Conservation (phyloP, 2,113 vertebrate species). For the Chionomys nivalis region DNA sequence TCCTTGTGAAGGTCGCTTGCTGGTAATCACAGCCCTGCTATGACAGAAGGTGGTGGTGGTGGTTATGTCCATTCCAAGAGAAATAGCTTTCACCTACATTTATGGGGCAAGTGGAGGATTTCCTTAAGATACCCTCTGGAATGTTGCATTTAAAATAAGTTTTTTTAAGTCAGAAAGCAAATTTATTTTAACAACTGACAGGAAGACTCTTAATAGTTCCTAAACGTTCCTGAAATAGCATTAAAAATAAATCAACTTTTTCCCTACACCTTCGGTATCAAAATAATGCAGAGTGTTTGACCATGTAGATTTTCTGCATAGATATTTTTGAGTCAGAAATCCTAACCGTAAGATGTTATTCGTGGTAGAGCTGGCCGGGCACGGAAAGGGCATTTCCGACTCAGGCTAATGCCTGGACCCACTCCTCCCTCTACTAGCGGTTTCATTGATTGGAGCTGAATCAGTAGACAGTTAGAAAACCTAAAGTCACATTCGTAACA, state of each 20-base stretch:
- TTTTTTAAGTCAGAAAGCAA: constrained; percentile 3
- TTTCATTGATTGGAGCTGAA: constrained; percentile 47
- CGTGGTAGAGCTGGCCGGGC: constrained; percentile 52
- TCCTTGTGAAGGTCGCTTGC: neutral
- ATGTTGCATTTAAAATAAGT: neutral
- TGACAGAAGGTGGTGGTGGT: neutral
- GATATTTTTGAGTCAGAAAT: constrained; percentile 41
- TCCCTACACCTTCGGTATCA: neutral
- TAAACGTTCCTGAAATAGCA: constrained; percentile 31
- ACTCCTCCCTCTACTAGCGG: constrained; percentile 35
- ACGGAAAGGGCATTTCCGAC: constrained; percentile 38
- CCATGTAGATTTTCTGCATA: constrained; percentile 13
- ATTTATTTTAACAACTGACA: constrained; percentile 22
- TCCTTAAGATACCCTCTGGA: constrained; percentile 32
- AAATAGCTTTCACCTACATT: neutral
- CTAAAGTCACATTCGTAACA: constrained; percentile 25
- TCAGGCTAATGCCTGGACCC: constrained; percentile 15
- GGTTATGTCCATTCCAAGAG: neutral
- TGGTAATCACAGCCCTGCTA: neutral
- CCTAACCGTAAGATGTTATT: constrained; percentile 59
- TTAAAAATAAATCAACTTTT: constrained; percentile 47
- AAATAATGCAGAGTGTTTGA: constrained; percentile 30
- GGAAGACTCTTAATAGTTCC: constrained; percentile 31
- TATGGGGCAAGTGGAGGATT: neutral
- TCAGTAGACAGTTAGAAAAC: constrained; percentile 39